phyloP scores from a whole-genome alignment of 2,797 vertebrate genomes.

The Macroramphosus scolopax region DNA sequence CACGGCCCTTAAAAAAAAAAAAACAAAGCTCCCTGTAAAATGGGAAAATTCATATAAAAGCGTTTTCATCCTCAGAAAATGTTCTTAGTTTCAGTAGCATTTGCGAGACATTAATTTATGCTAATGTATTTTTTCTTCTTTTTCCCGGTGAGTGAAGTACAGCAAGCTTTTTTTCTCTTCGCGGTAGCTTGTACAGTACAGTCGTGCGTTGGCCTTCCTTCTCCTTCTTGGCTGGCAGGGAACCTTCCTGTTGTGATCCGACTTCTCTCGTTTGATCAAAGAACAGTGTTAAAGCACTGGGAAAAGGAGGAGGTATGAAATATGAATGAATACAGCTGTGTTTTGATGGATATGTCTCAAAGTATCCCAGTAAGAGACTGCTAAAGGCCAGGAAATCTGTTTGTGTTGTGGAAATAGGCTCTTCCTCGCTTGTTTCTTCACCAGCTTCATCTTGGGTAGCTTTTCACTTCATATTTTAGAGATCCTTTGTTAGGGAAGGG shows the following conservation, averaged over 20 bases:
- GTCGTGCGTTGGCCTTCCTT: conserved; percentile 62
- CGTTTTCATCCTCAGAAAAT: conserved; percentile 41
- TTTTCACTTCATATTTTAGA: conserved; percentile 77
- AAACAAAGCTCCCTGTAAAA: conserved; percentile 30
- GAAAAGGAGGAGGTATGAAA: conserved; percentile 81
- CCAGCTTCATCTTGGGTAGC: conserved; percentile 72
- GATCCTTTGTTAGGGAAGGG: conserved; percentile 75
- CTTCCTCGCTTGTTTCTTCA: conserved; percentile 69
- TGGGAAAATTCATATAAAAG: conserved; percentile 31
- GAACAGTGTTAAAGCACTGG: conserved; percentile 79
- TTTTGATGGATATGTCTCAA: conserved; percentile 80
- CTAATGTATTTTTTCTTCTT: conserved; percentile 13
- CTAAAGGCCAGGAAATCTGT: conserved; percentile 80
- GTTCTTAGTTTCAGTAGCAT: conserved; percentile 31
- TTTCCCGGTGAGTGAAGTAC: conserved; percentile 30
- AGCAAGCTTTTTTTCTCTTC: conserved; percentile 35
- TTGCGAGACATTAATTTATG: conserved; percentile 30
- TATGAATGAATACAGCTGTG: conserved; percentile 82
- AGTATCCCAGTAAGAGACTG: conserved; percentile 80
- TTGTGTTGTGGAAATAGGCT: conserved; percentile 79
- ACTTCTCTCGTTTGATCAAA: conserved; percentile 80
- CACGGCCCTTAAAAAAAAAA: conserved; percentile 14
- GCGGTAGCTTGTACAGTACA: conserved; percentile 52
- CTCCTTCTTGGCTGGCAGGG: conserved; percentile 73
- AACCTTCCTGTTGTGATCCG: conserved; percentile 79